Base-by-base conservation (phyloP, 2,888 invertebrate genomes). In the Drosophila melanocephala region DNA sequence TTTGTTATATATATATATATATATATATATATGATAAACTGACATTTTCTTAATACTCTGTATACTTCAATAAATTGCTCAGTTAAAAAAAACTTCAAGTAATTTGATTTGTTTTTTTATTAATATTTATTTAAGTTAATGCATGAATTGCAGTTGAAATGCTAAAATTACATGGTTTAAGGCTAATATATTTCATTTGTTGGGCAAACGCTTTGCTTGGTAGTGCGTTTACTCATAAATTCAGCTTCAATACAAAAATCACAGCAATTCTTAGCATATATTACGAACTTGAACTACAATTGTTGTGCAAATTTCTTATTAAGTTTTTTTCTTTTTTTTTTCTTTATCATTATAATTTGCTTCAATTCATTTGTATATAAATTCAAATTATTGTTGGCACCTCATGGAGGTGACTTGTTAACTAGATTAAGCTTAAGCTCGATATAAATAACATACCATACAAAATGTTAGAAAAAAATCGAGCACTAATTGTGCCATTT, bases 381-480 rank as follows among this genome's bases (percentile, higher is more conserved):
- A 81, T 83, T 83, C 83, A 81, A 76, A 76, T 81, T 63, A 83
- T 47, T 52, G 53, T 42, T 32, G 60, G 37, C 67, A 83, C 87
- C 87, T 89, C 88, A 89, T 85, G 83, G 89, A 89, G 88, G 89
- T 70, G 71, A 55, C 69, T 64, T 73, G 60, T 64, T 63, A 60
- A 58, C 60, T 79, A 58, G 42, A 47, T 66, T 75, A 70, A 72
- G 70, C 69, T 81, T 81, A 81, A 77, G 74, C 53, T 81, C 63
- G 28, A 64, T 66, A 70, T 75, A 79, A 79, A 72, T 82, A 72
- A 75, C 55, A 64, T 26, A 26, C 83, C 82, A 72, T 72, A 53
- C 44, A 63, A 75, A 26, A 60, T 64, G 30, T 44, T 51, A 52
- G 57, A 76, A 47, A 44, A 35, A 59, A 42, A 52, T 69, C 76